These are phyloP conservation scores for Camelus bactrianus DNA, from an alignment of 2,113 vertebrate genomes.

Conservation along the genomic window DNA sequence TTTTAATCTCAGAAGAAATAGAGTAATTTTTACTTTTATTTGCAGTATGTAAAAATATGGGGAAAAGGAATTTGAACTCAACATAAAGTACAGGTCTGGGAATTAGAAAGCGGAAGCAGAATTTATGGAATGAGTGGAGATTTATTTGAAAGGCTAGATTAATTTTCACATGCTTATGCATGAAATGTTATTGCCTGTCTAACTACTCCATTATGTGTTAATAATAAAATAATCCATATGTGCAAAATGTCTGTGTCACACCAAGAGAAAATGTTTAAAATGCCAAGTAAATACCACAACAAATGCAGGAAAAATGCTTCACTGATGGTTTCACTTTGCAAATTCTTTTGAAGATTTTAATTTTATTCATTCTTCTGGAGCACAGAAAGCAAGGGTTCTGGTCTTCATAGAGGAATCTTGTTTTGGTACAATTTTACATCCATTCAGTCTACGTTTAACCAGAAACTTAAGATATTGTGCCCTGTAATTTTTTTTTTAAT, in stretches of 20 bases:
- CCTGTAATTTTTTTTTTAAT: slow-evolving; percentile 32
- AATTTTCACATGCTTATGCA: slow-evolving; percentile 63
- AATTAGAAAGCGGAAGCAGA: slow-evolving; percentile 6
- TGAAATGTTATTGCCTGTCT: slow-evolving; percentile 66
- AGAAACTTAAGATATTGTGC: neutral
- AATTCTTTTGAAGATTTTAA: slow-evolving; percentile 57
- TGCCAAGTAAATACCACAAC: slow-evolving; percentile 66
- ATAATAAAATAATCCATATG: slow-evolving; percentile 73
- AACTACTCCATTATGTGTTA: slow-evolving; percentile 61
- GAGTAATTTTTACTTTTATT: neutral
- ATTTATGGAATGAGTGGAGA: slow-evolving; percentile 50
- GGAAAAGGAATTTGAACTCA: slow-evolving; percentile 7
- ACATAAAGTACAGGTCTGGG: neutral
- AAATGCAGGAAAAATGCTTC: slow-evolving; percentile 42
- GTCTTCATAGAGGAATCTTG: slow-evolving; percentile 20
- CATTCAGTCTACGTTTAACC: slow-evolving; percentile 55
- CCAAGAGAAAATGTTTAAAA: slow-evolving; percentile 71
- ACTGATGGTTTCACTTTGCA: slow-evolving; percentile 67
- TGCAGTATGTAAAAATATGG: slow-evolving; percentile 27
- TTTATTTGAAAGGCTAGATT: slow-evolving; percentile 67
- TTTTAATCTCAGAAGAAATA: slow-evolving; percentile 3
- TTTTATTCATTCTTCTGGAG: neutral
- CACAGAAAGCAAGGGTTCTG: neutral
- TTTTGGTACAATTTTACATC: slow-evolving; percentile 64
- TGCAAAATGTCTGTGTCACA: slow-evolving; percentile 56